Conservation (phyloP, 2,888 invertebrate species). For the Synergus gifuensis region DNA sequence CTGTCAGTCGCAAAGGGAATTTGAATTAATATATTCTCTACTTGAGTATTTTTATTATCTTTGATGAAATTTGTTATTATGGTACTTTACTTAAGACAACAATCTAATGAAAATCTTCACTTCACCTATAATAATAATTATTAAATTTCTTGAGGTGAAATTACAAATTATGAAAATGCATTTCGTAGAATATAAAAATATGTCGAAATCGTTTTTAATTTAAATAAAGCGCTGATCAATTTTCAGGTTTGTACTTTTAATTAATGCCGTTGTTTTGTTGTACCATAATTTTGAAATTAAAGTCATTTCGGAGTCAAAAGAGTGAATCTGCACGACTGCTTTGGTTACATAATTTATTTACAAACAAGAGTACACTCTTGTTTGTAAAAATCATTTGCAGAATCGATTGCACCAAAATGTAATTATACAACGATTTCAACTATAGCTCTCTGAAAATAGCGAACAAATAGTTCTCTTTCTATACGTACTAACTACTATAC, state of each 20-base stretch:
- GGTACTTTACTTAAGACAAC: not conserved
- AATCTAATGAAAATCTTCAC: not conserved
- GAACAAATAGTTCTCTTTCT: too few species aligned
- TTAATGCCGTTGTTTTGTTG: not conserved
- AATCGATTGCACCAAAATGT: not conserved
- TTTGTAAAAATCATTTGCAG: too few species aligned
- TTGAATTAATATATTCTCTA: slow-evolving; percentile 62
- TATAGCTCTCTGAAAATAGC: not conserved
- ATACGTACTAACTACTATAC: not conserved
- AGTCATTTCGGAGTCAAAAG: not conserved
- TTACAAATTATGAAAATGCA: not conserved
- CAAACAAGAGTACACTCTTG: not conserved
- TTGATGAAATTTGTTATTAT: slow-evolving; percentile 22
- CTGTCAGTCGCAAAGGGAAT: slow-evolving; percentile 61
- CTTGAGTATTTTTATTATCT: slow-evolving; percentile 57
- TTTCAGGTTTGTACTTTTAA: not conserved
- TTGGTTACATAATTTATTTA: slow-evolving; percentile 9
- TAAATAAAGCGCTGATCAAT: not conserved
- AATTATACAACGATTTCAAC: slow-evolving; percentile 9
- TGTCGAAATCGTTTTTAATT: not conserved
- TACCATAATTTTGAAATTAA: not conserved
- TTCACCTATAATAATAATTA: not conserved
- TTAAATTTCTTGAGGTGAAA: not conserved
- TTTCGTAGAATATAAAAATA: not conserved
- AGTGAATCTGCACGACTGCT: not conserved